Evolutionary conservation across 1,140 invertebrate genomes (phyloP), one percentile per base, ranked within the genome.

Genomic region (Dendrolimus punctatus): DNA sequence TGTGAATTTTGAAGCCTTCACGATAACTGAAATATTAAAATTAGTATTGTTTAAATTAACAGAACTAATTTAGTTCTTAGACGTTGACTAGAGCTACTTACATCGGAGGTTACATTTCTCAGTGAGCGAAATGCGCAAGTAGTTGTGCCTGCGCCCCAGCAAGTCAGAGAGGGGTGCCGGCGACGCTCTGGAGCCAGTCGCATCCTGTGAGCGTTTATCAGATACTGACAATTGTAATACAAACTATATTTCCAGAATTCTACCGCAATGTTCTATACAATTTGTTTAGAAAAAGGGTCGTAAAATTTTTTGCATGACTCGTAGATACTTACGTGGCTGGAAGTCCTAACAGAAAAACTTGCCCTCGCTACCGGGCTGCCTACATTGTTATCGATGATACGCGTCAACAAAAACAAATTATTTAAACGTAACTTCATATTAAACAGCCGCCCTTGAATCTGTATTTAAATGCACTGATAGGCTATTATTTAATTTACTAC

Each of bases 101-200:
- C 98, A 99, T 90, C 98, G 89, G 47, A 99, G 90, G 87, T 99
- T 99, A 77, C 98, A 99, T 57, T 92, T 89, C 84, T 99, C 98
- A 4, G 96, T 99, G 8, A 99, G 83, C 0, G 98, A 99, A 67
- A 99, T 98, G 55, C 98, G 88, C 8, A 99, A 88, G 79, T 99
- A 99, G 53, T 92, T 94, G 76, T 99, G 98, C 58, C 92, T 87
- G 54, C 98, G 89, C 5, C 95, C 95, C 89, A 96, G 97, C 38
- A 90, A 90, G 85, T 99, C 98, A 6, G 90, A 91, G 2, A 96
- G 85, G 10, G 90, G 88, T 38, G 42, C 49, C 2, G n/a, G 37
- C 39, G 86, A 40, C 87, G 88, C 55, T 87, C 89, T 66, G 89
- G 90, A 9, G 23, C 23, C 23, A 23, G 23, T 23, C 23, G 23